Evolutionary conservation across 2,797 vertebrate genomes (phyloP).

Genomic region (Sebastes taczanowskii): DNA sequence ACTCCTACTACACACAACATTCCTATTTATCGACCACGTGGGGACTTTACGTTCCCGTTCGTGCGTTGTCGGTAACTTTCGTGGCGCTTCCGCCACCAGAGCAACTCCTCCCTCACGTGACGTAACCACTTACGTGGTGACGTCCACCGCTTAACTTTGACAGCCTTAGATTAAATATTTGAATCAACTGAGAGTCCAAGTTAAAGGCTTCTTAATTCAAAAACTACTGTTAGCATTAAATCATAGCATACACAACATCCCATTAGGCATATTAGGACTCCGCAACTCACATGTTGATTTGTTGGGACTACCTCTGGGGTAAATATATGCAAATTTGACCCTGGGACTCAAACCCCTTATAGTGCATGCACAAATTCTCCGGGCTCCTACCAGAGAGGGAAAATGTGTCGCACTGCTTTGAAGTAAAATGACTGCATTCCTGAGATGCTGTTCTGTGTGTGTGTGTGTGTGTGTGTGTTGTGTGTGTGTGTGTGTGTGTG

Average conservation of each 20-base stretch:
- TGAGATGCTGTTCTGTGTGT: conserved; percentile 25
- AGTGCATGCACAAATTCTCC: background rate
- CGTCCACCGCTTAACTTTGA: no score
- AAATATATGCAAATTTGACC: conserved; percentile 36
- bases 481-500: no score
- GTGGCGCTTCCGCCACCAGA: no score
- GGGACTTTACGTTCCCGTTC: no score
- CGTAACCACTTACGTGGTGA: no score
- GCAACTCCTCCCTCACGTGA: no score
- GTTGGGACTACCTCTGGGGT: conserved; percentile 11
- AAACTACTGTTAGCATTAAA: background rate
- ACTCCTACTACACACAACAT: no score
- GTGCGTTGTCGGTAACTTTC: no score
- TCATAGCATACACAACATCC: background rate
- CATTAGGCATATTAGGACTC: background rate
- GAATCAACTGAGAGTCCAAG: no score
- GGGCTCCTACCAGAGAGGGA: background rate
- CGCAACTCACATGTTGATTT: background rate
- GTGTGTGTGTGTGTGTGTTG: background rate
- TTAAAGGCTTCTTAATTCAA: background rate
- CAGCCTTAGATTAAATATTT: no score
- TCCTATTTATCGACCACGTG: no score
- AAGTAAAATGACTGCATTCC: conserved; percentile 55
- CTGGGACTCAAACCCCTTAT: conserved; percentile 1
- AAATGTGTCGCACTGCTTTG: conserved; percentile 30